Percentiles rank a stretch among this genome's conserved stretches.
Evolutionary conservation across 2,797 vertebrate species (phyloP).

Genomic region (Sylvia borin): DNA sequence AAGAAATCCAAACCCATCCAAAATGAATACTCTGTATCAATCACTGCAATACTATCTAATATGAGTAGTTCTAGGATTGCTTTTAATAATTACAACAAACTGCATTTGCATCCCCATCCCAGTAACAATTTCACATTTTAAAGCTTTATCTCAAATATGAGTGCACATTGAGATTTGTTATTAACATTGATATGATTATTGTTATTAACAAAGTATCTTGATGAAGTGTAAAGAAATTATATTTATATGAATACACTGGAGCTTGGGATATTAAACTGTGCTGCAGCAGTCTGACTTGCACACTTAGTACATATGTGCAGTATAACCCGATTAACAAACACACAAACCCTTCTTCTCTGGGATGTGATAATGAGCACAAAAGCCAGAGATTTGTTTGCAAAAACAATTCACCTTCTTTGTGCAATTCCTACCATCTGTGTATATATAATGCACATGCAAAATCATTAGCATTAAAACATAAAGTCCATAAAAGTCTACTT

Average conservation of each 20-base stretch:
- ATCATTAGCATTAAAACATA: neutral
- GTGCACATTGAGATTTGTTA: neutral
- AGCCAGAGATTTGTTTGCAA: neutral
- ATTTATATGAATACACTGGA: neutral
- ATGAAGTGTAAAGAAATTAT: neutral
- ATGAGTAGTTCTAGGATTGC: neutral
- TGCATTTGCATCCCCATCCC: neutral
- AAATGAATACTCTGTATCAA: neutral
- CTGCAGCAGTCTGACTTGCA: neutral
- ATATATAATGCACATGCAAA: neutral
- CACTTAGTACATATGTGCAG: neutral
- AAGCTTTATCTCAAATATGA: neutral
- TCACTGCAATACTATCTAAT: neutral
- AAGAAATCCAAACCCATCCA: neutral
- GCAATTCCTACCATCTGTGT: neutral
- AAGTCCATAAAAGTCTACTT: neutral
- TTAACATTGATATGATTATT: neutral
- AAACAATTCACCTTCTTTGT: neutral
- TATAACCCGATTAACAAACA: neutral
- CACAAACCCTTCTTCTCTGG: neutral
- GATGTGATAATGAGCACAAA: neutral
- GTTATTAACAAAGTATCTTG: neutral
- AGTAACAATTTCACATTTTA: neutral
- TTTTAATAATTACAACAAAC: neutral
- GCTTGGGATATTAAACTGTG: neutral